A percentile compares a stretch with the other conserved stretches of the same genome.
These are phyloP conservation scores for Dorcus hopei DNA, from an alignment of 2,888 invertebrate species.

Conservation along the genomic window DNA sequence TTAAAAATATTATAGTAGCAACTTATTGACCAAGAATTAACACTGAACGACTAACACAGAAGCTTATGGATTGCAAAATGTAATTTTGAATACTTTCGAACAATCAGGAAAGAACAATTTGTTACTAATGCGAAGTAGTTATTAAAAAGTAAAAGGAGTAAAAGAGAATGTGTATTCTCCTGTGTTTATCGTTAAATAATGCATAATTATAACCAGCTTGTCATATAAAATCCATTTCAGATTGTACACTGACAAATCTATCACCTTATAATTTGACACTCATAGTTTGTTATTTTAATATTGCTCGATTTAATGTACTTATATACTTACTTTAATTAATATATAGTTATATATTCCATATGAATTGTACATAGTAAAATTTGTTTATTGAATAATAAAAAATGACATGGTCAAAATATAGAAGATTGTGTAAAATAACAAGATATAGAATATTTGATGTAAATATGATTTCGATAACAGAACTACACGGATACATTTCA, in stretches of 20 bases:
- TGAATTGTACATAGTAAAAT: slow-evolving; percentile 28
- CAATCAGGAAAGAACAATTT: too few species aligned
- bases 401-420: slow-evolving; percentile 16
- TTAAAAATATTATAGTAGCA: too few species aligned
- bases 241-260: slow-evolving; percentile 36
- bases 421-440: slow-evolving; percentile 25
- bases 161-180: too few species aligned
- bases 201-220: slow-evolving; percentile 12
- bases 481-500: slow-evolving; percentile 34
- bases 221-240: slow-evolving; percentile 12
- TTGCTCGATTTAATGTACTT: slow-evolving; percentile 42
- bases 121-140: too few species aligned
- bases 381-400: slow-evolving; percentile 32
- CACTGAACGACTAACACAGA: too few species aligned
- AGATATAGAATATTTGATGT: slow-evolving; percentile 33
- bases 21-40: too few species aligned
- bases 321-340: slow-evolving; percentile 18
- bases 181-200: slow-evolving; percentile 32
- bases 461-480: slow-evolving; percentile 35
- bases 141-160: too few species aligned
- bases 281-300: slow-evolving; percentile 45
- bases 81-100: too few species aligned
- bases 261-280: slow-evolving; percentile 50
- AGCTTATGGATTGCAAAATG: too few species aligned
- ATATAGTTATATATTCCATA: slow-evolving; percentile 18